Conservation (phyloP, 2,113 vertebrate genomes). For the Suncus etruscus region DNA sequence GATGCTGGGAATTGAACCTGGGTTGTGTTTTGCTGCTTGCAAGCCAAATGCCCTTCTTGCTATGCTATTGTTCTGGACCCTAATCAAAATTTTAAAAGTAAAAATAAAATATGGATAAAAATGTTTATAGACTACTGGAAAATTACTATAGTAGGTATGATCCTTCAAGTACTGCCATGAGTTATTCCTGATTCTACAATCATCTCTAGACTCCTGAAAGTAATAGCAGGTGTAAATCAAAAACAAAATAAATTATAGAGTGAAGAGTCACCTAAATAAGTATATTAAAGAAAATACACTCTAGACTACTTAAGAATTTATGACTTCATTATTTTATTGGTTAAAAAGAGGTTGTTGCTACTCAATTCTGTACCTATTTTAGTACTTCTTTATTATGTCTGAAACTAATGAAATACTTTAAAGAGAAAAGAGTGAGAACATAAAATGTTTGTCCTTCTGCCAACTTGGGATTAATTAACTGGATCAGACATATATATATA, state of each 20-base stretch:
- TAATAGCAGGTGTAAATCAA: too few relatives aligned
- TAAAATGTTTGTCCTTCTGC: constrained; percentile 56
- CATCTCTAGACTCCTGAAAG: too few relatives aligned
- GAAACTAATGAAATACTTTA: constrained; percentile 52
- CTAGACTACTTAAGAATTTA: background rate
- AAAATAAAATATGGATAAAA: background rate
- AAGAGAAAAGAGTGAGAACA: constrained; percentile 53
- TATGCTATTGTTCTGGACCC: too few relatives aligned
- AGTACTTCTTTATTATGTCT: constrained; percentile 12
- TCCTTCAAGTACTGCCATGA: too few relatives aligned
- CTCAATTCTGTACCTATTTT: constrained; percentile 16
- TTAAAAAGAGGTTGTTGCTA: background rate
- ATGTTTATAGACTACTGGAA: too few relatives aligned
- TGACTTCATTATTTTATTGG: background rate
- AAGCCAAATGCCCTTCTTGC: too few relatives aligned
- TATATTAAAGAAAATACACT: background rate
- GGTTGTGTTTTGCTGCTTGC: too few relatives aligned
- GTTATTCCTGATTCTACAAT: too few relatives aligned
- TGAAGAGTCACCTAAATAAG: background rate
- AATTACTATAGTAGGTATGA: too few relatives aligned
- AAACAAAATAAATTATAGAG: background rate
- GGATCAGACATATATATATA: constrained; percentile 25
- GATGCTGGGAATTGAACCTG: too few relatives aligned
- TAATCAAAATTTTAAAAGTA: too few relatives aligned
- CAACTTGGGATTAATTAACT: constrained; percentile 53